phyloP scores from a whole-genome alignment of 2,113 vertebrate species.

The Sapajus apella region DNA sequence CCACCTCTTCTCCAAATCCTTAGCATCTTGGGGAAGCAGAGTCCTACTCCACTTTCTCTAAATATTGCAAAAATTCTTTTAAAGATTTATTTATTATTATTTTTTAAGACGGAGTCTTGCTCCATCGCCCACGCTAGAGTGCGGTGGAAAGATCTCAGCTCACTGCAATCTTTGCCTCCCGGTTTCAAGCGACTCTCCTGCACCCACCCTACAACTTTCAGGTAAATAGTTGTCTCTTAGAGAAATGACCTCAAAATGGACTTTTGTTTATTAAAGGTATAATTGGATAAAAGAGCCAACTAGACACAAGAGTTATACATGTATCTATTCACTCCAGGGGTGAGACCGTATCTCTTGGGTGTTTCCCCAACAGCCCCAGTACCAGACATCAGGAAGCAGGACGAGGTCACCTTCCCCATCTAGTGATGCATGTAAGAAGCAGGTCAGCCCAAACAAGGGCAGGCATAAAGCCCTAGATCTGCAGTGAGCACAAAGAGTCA shows the following conservation, averaged over 20 bases:
- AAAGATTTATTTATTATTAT: no score
- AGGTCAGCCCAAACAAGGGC: background rate
- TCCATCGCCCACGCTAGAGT: no score
- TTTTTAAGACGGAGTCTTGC: no score
- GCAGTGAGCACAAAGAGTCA: constrained; percentile 53
- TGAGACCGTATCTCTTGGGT: background rate
- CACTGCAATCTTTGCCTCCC: no score
- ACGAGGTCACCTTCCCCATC: background rate
- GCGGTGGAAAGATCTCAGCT: no score
- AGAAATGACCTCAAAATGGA: background rate
- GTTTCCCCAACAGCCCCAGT: background rate
- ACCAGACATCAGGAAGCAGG: rapidly evolving
- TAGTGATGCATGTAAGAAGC: background rate
- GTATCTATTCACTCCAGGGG: background rate
- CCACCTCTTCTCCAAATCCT: background rate
- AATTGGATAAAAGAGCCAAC: background rate
- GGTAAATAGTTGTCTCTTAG: background rate
- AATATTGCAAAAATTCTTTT: background rate
- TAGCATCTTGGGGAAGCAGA: rapidly evolving
- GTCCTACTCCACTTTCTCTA: background rate
- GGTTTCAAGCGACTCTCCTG: no score
- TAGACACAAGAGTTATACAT: background rate
- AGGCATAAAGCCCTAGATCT: background rate
- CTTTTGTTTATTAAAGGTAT: background rate
- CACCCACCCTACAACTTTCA: background rate